Evolutionary conservation across 2,797 vertebrate species (phyloP).

Genomic region (Onychomys leucogaster): DNA sequence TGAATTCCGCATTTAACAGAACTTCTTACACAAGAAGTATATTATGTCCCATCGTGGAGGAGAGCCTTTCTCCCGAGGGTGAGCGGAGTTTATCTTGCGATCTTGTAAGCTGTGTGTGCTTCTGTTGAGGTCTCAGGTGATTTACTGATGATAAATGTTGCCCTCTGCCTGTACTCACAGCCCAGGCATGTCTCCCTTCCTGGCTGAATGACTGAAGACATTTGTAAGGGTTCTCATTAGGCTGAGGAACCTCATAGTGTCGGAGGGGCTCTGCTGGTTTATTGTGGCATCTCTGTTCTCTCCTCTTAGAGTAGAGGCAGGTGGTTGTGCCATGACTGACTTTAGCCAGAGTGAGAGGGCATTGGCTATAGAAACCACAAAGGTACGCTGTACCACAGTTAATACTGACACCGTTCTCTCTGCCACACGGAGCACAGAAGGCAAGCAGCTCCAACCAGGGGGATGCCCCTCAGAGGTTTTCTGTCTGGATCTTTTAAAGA

Average conservation of each 20-base stretch:
- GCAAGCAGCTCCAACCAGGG: background rate
- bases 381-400: background rate
- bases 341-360: background rate
- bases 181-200: background rate
- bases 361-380: background rate
- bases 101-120: background rate
- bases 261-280: background rate
- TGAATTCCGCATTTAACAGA: background rate
- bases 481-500: background rate
- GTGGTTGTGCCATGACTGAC: background rate
- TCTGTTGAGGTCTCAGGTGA: background rate
- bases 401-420: accelerated
- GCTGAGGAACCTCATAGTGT: background rate
- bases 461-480: accelerated
- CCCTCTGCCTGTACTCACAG: accelerated
- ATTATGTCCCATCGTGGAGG: background rate
- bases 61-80: background rate
- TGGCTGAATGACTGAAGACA: background rate
- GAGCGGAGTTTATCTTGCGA: background rate
- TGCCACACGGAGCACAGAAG: accelerated
- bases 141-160: background rate
- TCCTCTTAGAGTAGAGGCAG: background rate
- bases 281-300: background rate
- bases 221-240: background rate
- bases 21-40: background rate